These are phyloP conservation scores for Morpho achilles DNA, from an alignment of 2,888 invertebrate genomes.

Conservation along the genomic window DNA sequence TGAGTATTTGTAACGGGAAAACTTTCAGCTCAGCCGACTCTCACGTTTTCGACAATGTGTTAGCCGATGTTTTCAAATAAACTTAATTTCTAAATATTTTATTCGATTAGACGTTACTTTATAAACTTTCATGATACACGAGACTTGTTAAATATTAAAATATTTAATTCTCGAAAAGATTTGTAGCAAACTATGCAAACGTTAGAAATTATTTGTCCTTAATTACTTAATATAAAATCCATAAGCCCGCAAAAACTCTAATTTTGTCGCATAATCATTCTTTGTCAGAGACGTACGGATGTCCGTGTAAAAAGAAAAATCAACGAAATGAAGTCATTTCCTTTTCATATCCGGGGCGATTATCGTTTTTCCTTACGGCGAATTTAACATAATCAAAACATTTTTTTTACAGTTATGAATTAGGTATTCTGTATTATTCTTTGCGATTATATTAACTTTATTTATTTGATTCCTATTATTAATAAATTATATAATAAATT, in stretches of 20 bases:
- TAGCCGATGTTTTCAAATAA: slow-evolving; percentile 73
- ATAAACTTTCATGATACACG: too few relatives aligned
- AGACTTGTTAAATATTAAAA: too few relatives aligned
- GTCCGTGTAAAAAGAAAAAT: slow-evolving; percentile 22
- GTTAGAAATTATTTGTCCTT: too few relatives aligned
- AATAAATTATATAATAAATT: not conserved
- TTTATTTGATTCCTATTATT: not conserved
- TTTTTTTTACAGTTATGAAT: not conserved
- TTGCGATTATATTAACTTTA: not conserved
- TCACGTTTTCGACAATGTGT: slow-evolving; percentile 70
- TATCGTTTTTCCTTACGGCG: slow-evolving; percentile 28
- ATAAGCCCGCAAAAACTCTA: not conserved
- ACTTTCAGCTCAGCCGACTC: slow-evolving; percentile 65
- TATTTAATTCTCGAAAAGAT: too few relatives aligned
- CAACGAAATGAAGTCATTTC: slow-evolving; percentile 39
- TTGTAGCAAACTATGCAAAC: too few relatives aligned
- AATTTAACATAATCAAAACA: slow-evolving; percentile 19
- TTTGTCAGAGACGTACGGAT: slow-evolving; percentile 12
- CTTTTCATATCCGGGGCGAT: slow-evolving; percentile 43
- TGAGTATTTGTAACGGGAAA: slow-evolving; percentile 75
- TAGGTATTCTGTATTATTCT: not conserved
- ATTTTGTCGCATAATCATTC: slow-evolving; percentile 1
- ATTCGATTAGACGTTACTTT: too few relatives aligned
- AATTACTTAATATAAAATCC: too few relatives aligned
- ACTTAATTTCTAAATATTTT: too few relatives aligned